phyloP scores from a whole-genome alignment of 2,797 vertebrate genomes.

The Halcyon chelicuti region DNA sequence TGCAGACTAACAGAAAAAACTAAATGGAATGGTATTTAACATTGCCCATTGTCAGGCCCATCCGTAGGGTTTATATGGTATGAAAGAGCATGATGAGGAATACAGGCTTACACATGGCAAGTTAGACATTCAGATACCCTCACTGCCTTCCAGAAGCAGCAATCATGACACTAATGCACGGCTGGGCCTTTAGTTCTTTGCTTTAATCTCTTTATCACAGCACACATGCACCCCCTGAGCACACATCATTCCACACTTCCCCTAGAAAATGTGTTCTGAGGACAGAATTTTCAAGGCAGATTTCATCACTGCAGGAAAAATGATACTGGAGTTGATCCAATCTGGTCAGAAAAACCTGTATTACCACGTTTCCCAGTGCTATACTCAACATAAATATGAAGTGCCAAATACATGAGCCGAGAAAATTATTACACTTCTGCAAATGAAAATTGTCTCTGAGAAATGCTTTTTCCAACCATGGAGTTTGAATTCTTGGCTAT shows the following conservation, averaged over 20 bases:
- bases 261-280: background rate
- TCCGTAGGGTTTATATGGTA: background rate
- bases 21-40: background rate
- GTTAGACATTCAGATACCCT: background rate
- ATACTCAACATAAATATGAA: background rate
- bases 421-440: background rate
- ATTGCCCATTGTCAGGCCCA: background rate
- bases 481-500: background rate
- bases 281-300: constrained; percentile 17
- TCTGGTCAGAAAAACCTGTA: background rate
- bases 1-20: background rate
- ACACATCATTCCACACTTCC: background rate
- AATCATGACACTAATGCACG: background rate
- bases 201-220: background rate
- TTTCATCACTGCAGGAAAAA: constrained; percentile 23
- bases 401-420: background rate
- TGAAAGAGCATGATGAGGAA: background rate
- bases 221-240: background rate
- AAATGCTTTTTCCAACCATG: background rate
- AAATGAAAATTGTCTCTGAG: background rate
- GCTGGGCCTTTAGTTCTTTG: background rate
- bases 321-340: background rate
- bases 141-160: background rate
- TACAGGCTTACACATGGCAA: background rate
- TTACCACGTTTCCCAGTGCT: background rate